Evolutionary conservation across 2,888 invertebrate species (phyloP).

Genomic region (Apodemia zela): DNA sequence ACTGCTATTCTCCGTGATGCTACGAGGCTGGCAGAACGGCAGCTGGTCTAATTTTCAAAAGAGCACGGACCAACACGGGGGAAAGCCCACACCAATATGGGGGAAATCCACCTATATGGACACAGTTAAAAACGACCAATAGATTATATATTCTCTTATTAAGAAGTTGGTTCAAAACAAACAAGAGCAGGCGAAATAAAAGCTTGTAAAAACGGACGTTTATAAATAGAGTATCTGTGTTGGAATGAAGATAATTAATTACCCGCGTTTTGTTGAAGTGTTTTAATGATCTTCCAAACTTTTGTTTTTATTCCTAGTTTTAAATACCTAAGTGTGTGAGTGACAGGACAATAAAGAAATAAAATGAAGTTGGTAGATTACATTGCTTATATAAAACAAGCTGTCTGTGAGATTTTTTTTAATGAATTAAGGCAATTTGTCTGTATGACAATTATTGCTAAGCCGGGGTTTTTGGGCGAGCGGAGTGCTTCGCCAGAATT

Average conservation of each 20-base stretch:
- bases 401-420: no score
- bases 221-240: slow-evolving; percentile 5
- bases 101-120: no score
- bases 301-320: slow-evolving; percentile 5
- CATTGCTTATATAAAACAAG: not conserved
- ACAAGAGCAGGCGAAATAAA: not conserved
- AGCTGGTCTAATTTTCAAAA: no score
- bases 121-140: no score
- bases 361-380: not conserved
- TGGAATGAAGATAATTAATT: slow-evolving; percentile 5
- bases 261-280: slow-evolving; percentile 5
- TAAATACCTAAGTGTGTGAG: slow-evolving; percentile 5
- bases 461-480: no score
- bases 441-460: no score
- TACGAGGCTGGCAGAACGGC: no score
- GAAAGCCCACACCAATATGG: no score
- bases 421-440: no score
- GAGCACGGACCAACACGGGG: no score
- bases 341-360: not conserved
- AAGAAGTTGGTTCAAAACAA: not conserved
- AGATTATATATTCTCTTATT: not conserved
- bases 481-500: no score
- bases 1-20: no score
- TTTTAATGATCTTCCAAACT: slow-evolving; percentile 5
- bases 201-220: slow-evolving; percentile 3